These are phyloP conservation scores for Megalurothrips usitatus DNA, from an alignment of 2,888 invertebrate genomes.

Conservation along the genomic window DNA sequence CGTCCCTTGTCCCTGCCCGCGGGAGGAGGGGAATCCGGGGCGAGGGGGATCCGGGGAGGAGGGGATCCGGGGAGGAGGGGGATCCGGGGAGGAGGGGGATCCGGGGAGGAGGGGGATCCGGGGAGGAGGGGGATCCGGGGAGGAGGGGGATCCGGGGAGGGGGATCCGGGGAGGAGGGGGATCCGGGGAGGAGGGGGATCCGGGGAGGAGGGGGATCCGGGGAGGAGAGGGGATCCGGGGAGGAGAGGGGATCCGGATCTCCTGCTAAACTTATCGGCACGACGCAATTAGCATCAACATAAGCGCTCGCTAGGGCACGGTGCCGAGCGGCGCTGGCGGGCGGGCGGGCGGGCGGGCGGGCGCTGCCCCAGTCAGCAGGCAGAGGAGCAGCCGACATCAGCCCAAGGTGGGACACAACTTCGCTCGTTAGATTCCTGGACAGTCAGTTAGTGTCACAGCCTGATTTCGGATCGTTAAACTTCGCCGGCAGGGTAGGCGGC, in stretches of 20 bases:
- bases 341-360: not conserved
- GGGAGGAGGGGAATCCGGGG: not conserved
- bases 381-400: constrained; percentile 2
- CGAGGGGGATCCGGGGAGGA: not conserved
- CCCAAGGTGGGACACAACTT: constrained; percentile 19
- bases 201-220: not conserved
- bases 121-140: no score
- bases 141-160: no score
- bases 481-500: not conserved
- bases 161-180: no score
- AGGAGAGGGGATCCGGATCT: not conserved
- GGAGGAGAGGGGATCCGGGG: not conserved
- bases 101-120: no score
- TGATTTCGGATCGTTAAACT: constrained; percentile 17
- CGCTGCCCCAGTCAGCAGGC: no score
- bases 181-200: no score
- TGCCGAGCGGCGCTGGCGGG: not conserved
- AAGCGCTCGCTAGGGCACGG: not conserved
- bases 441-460: constrained; percentile 23
- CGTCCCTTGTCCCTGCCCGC: not conserved
- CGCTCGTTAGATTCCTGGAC: constrained; percentile 22
- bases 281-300: not conserved
- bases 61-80: no score
- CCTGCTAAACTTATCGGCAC: not conserved
- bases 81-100: no score